Percentiles rank a stretch among this genome's conserved stretches.
Conservation (phyloP, 2,797 vertebrate species). For the Sorex maritimensis region DNA sequence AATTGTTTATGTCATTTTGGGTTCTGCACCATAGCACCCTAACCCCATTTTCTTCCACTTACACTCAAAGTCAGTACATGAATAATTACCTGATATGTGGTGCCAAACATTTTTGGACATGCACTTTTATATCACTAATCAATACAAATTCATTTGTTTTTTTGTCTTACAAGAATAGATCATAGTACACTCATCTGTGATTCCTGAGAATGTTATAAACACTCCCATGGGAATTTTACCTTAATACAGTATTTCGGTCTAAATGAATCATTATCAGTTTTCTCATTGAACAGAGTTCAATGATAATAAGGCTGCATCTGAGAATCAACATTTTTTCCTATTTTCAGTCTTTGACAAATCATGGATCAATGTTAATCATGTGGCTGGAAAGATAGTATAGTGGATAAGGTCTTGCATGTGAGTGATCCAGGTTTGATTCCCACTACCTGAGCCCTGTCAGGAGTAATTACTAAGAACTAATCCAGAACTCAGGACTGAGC, state of each 20-base stretch:
- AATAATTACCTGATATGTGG: constrained; percentile 77
- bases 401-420: too few relatives aligned
- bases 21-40: not conserved
- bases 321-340: constrained; percentile 80
- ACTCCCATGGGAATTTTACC: constrained; percentile 86
- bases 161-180: constrained; percentile 86
- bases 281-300: constrained; percentile 78
- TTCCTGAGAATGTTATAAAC: constrained; percentile 86
- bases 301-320: constrained; percentile 82
- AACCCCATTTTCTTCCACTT: constrained; percentile 80
- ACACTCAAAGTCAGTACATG: constrained; percentile 82
- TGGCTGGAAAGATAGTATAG: too few relatives aligned
- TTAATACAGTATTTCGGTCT: constrained; percentile 87
- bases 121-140: constrained; percentile 89
- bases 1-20: constrained; percentile 64
- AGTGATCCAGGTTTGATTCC: too few relatives aligned
- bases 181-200: constrained; percentile 89
- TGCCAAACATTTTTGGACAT: constrained; percentile 84
- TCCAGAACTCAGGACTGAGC: too few relatives aligned
- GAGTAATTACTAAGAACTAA: too few relatives aligned
- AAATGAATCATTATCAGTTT: constrained; percentile 86
- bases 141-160: constrained; percentile 90
- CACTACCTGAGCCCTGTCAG: too few relatives aligned
- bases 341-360: constrained; percentile 79
- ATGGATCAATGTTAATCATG: too few relatives aligned